phyloP scores from a whole-genome alignment of 2,888 invertebrate species.

The Tenthredo mesomela region DNA sequence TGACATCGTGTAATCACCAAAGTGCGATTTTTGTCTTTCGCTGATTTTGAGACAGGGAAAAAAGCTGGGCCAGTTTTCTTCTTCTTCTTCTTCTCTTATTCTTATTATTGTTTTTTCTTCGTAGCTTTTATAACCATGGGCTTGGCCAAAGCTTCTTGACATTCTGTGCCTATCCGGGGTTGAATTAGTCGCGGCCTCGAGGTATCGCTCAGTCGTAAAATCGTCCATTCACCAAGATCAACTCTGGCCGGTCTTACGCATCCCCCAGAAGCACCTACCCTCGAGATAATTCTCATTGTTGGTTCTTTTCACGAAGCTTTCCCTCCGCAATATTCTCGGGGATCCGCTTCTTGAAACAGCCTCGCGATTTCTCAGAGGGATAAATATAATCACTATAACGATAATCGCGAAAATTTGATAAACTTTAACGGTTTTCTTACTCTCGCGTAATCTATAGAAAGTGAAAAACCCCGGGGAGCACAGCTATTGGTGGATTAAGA shows the following conservation, averaged over 20 bases:
- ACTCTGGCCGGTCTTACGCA: too few relatives aligned
- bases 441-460: neutral
- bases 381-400: neutral
- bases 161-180: neutral
- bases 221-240: constrained; percentile 11
- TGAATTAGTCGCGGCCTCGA: constrained; percentile 1
- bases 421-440: neutral
- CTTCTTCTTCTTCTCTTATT: neutral
- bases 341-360: neutral
- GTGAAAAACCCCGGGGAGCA: neutral
- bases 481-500: neutral
- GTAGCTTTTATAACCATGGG: neutral
- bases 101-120: too few relatives aligned
- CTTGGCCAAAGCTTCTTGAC: neutral
- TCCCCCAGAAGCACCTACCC: neutral
- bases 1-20: neutral
- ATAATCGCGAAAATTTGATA: constrained; percentile 8
- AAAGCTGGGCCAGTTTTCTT: too few relatives aligned
- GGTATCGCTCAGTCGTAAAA: constrained; percentile 18
- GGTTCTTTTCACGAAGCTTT: neutral
- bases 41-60: neutral
- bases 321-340: neutral
- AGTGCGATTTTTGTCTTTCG: neutral
- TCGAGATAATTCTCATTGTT: constrained; percentile 22
- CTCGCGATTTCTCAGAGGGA: neutral